Conservation (phyloP, 2,113 vertebrate species). For the Eretmochelys imbricata region DNA sequence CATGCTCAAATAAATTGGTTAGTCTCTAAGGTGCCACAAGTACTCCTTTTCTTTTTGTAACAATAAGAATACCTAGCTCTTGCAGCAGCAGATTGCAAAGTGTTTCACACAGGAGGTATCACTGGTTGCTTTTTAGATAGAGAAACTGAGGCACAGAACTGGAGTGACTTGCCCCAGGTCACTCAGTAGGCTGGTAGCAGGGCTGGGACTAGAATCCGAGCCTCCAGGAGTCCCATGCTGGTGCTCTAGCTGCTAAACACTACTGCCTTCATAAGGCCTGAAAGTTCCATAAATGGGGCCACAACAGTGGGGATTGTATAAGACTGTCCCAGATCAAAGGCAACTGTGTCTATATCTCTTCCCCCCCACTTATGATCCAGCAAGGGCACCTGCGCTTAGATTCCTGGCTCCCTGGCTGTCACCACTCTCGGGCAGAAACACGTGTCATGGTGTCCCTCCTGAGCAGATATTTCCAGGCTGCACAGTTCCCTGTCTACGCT, state of each 20-base stretch:
- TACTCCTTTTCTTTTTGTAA: too few species aligned
- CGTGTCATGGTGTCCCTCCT: neutral
- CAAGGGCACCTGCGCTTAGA: neutral
- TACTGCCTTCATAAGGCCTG: neutral
- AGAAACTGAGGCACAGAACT: neutral
- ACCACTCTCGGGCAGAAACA: neutral
- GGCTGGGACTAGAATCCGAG: neutral
- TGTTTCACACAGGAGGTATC: neutral
- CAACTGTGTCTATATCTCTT: neutral
- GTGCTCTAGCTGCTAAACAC: neutral
- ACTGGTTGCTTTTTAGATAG: neutral
- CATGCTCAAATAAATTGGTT: too few species aligned
- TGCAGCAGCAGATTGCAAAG: neutral
- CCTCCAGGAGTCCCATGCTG: neutral
- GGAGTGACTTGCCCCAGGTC: neutral
- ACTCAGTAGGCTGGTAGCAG: neutral
- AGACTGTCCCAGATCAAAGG: neutral
- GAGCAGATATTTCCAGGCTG: neutral
- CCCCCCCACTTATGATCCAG: neutral
- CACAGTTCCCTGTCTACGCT: neutral
- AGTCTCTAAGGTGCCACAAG: too few species aligned
- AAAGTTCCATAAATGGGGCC: neutral
- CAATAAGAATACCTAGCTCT: neutral
- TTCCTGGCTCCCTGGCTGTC: neutral
- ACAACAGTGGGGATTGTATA: neutral